These are phyloP conservation scores for Mus spicilegus DNA, from an alignment of 2,113 vertebrate genomes.

Conservation along the genomic window DNA sequence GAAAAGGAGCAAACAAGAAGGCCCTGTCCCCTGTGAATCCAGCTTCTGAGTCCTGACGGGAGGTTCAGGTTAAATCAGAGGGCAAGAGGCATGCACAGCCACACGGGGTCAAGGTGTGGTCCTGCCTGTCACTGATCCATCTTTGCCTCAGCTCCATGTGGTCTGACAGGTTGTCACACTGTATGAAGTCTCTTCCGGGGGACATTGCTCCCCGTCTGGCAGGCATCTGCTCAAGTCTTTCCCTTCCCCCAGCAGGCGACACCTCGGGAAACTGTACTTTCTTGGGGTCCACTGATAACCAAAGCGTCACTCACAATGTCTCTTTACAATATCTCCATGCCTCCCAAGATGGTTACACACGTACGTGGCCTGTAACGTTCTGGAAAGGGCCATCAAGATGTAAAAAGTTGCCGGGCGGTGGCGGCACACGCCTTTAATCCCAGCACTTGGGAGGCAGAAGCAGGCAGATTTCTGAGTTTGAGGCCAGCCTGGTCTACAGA, in stretches of 20 bases:
- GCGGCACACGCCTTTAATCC: no score
- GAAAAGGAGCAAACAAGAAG: neutral
- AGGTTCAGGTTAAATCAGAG: neutral
- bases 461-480: no score
- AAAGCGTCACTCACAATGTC: neutral
- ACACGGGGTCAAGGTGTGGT: neutral
- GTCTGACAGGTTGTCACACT: neutral
- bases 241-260: no score
- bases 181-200: neutral
- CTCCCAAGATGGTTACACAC: neutral
- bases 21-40: neutral
- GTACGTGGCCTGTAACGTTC: neutral
- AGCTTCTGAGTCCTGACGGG: neutral
- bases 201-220: neutral
- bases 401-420: neutral
- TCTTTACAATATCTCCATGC: neutral
- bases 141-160: neutral
- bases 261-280: neutral
- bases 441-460: no score
- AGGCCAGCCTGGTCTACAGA: no score
- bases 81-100: neutral
- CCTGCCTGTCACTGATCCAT: neutral
- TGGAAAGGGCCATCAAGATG: constrained; percentile 27
- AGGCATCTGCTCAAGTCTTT: neutral
- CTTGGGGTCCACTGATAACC: neutral